Evolutionary conservation across 2,797 vertebrate species (phyloP).

Genomic region (Dallia pectoralis): DNA sequence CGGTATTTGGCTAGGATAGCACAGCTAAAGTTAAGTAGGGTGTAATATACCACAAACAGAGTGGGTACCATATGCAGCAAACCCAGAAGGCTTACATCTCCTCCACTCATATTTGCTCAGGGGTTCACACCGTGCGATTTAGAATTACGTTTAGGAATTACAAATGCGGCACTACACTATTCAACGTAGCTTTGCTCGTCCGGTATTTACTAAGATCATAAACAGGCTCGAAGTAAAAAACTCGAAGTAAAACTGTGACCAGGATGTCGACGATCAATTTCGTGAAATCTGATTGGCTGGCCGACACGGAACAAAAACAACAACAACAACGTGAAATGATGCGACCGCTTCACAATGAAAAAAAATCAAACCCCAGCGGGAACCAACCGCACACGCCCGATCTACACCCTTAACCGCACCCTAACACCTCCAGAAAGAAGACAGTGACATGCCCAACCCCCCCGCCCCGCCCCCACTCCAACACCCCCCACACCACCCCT

Average conservation of each 20-base stretch:
- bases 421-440: neutral
- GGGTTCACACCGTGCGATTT: neutral
- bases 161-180: neutral
- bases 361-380: neutral
- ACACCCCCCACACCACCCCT: conserved; percentile 22
- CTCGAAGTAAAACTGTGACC: conserved; percentile 23
- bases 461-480: conserved; percentile 2
- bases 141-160: too few species aligned
- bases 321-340: neutral
- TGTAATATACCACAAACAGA: too few species aligned
- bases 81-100: too few species aligned
- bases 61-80: too few species aligned
- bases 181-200: neutral
- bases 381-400: conserved; percentile 3
- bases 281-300: neutral
- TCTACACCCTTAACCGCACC: conserved; percentile 15
- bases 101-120: too few species aligned
- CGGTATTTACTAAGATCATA: conserved; percentile 11
- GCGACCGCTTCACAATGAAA: neutral
- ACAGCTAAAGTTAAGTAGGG: too few species aligned
- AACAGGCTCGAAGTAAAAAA: too few species aligned
- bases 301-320: neutral
- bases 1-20: too few species aligned
- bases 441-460: neutral
- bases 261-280: neutral